Evolutionary conservation across 92 coral and sea anemone genomes (phyloP).

Genomic region (Umimayanthus kanabou): DNA sequence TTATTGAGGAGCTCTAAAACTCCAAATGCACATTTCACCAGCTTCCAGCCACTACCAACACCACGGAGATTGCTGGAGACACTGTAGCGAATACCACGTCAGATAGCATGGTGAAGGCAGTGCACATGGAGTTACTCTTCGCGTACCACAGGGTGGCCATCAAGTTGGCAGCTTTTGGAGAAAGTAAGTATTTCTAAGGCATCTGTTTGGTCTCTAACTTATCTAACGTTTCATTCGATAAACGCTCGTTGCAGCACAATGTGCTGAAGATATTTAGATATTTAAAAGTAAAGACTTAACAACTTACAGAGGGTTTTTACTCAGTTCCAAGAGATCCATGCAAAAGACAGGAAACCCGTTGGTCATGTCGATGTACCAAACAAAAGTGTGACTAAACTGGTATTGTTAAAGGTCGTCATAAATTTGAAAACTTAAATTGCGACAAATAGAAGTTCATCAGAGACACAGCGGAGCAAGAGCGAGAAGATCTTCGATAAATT

Average conservation of each 20-base stretch:
- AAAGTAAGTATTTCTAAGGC: constrained; percentile 47
- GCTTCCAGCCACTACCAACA: background rate
- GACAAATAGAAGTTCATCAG: too few relatives aligned
- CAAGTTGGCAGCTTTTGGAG: constrained; percentile 64
- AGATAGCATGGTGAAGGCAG: constrained; percentile 66
- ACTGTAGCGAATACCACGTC: background rate
- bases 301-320: background rate
- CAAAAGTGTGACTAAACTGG: too few relatives aligned
- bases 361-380: too few relatives aligned
- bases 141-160: constrained; percentile 79
- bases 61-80: constrained; percentile 11
- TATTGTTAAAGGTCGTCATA: too few relatives aligned
- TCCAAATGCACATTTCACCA: background rate
- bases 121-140: constrained; percentile 90
- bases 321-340: background rate
- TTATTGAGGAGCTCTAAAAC: background rate
- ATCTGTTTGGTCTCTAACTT: too few relatives aligned
- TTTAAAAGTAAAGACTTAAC: background rate
- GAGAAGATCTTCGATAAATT: too few relatives aligned
- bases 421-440: too few relatives aligned
- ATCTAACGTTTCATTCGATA: background rate
- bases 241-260: too few relatives aligned
- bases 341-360: too few relatives aligned
- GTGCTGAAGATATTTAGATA: too few relatives aligned
- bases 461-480: too few relatives aligned